Base-by-base conservation (phyloP, 2,888 invertebrate genomes). In the Habrosyne pyritoides region DNA sequence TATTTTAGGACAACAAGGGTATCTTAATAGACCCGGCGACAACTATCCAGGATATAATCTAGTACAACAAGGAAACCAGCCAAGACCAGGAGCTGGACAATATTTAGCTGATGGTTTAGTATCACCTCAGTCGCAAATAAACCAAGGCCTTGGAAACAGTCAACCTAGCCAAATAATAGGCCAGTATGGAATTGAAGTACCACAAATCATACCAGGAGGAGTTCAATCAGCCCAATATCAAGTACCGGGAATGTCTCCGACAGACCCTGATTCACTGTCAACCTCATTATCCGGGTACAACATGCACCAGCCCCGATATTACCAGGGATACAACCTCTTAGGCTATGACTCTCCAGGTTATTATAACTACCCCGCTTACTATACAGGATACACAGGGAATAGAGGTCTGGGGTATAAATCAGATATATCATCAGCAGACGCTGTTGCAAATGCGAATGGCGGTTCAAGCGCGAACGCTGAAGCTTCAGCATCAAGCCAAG, bases 171-270 rank as follows among this genome's bases (percentile, higher is more conserved):
- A 36, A 36, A 7, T 36, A 36, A 1, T 18, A 18, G 42, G 2
- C 18, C 42, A 14, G 18, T 42, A 42, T 42, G 42, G 42, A 42
- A 18, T 18, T 42, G 7, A 0, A 36, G 36, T 36, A 36, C 14
- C 36, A 36, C 36, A 36, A 36, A 14, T 36, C 7, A 14, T 12
- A 36, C 26, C 55, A 52, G 53, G 50, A 49, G 53, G 50, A 14
- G 30, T 46, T 26, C 61, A 55, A 48, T 49, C 53, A 47, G 53
- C 47, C 12, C 46, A 30, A 18, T 30, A 24, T 53, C 36, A 53
- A 48, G 22, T 48, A 47, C 18, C 33, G 36, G 33, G 52, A 21
- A 22, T 55, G 36, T 21, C 57, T 21, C 46, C 54, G 30, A 49
- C 30, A 18, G 14, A 28, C 21, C 55, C 54, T 46, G 47, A 55